A percentile compares a stretch with the other conserved stretches of the same genome.
phyloP scores from a whole-genome alignment of 2,888 invertebrate species.

The Brenthis daphne region DNA sequence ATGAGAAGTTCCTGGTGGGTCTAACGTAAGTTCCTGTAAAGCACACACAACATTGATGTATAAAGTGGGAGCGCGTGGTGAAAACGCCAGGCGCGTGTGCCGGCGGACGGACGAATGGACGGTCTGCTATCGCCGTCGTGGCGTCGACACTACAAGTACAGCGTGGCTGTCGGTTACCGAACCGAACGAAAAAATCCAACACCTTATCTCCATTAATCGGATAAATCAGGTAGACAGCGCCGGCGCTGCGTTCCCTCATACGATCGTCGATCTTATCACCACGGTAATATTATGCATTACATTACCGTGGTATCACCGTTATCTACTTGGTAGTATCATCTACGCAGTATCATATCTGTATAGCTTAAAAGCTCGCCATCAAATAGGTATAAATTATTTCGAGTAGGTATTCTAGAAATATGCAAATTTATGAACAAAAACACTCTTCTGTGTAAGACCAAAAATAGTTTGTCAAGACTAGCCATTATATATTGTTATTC shows the following conservation, averaged over 20 bases:
- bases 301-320: not conserved
- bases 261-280: not conserved
- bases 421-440: not conserved
- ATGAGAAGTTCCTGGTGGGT: constrained; percentile 40
- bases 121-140: constrained; percentile 57
- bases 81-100: constrained; percentile 67
- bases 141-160: constrained; percentile 47
- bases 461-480: constrained; percentile 3
- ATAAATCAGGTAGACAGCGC: constrained; percentile 20
- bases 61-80: constrained; percentile 45
- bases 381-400: too few relatives aligned
- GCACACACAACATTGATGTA: constrained; percentile 70
- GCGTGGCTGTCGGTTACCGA: constrained; percentile 60
- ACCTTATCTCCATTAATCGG: constrained; percentile 58
- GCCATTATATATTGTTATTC: constrained; percentile 12
- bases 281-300: too few relatives aligned
- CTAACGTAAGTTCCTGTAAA: constrained; percentile 48
- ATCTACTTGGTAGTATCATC: constrained; percentile 4
- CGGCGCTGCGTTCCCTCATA: constrained; percentile 27
- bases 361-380: constrained; percentile 2
- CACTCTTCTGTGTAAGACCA: not conserved
- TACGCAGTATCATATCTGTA: constrained; percentile 3
- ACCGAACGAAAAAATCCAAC: constrained; percentile 68
- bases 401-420: too few relatives aligned
- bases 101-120: constrained; percentile 74